Evolutionary conservation across 2,888 invertebrate genomes (phyloP), one percentile per base, ranked within the genome.

Genomic region (Imbricaverruca yamaguchii): DNA sequence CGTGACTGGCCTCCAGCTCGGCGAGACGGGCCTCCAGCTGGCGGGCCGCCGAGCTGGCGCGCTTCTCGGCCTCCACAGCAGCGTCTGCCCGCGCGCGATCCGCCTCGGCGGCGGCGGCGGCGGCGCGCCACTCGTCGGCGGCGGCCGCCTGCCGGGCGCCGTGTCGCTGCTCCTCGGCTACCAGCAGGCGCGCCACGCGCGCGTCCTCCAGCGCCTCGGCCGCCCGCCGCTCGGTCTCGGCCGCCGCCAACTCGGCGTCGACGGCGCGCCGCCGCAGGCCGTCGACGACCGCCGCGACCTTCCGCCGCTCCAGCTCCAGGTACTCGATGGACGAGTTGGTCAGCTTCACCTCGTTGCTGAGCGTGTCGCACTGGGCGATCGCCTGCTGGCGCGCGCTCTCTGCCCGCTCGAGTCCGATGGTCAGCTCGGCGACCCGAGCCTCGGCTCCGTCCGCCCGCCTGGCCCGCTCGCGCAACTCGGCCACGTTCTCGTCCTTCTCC

Each of bases 101-200:
- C 74, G 74, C 53, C 74, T 74, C 74, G 21, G 74, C 74, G 9
- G 21, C 21, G 15, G 53, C 74, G 53, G 74, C 74, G 9, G 55
- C 53, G 23, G 74, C 55, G 55, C 74, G 74, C 74, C 74, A 74
- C 21, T 74, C 74, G 53, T 55, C 55, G 0, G 7, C 8, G 10
- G 53, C 74, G 18, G 55, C 74, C 55, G 11, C 23, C 10, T 21
- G 23, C 2, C 10, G 15, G 55, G 74, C 74, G 74, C 55, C 74
- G 74, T 74, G 74, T 4, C 74, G 74, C 74, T 74, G 74, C 74
- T 74, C 74, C 74, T 74, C 74, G 9, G 74, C 18, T 55, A 74
- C 74, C 55, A 74, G 74, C 55, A 74, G 21, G 55, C 74, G 74
- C 9, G 53, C 55, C 55, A 74, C 74, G 53, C 74, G 74, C 0